Base-by-base conservation (phyloP, 2,888 invertebrate genomes). In the Gonocerus acuteangulatus region DNA sequence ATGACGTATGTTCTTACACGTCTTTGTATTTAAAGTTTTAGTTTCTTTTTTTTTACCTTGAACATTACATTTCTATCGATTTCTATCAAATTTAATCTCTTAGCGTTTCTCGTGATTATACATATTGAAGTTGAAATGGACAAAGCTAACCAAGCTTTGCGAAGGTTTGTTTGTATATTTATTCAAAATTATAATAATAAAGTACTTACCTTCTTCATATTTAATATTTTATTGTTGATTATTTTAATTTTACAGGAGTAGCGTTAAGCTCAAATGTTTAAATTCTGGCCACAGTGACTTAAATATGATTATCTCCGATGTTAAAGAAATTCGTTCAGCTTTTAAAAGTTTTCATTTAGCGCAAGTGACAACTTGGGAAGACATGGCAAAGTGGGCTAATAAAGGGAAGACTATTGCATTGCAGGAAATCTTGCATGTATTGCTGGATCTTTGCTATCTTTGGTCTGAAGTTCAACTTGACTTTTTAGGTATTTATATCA, bases 391-490 rank as follows among this genome's bases (percentile, higher is more conserved):
- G 67, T 78, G 78, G 78, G 74, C 77, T 49, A 70, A 72, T 15
- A 72, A 71, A 67, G 75, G 75, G 68, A 75, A 76, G 66, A 77
- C 77, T 67, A 68, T 75, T 66, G 76, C 76, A 4, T 71, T 78
- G 52, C 74, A 75, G 70, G 76, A 77, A 69, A 73, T 75, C 2
- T 74, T 75, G 65, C 71, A 72, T 52, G 74, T 76, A 57, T 68
- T 78, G 18, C 71, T 73, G 19, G 77, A 78, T 62, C 70, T 78
- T 16, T 74, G 74, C 62, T 65, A 72, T n/a, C 67, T 77, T 45
- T 78, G 77, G 77, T 73, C 74, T 18, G 77, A 77, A 67, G 75
- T 74, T 22, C 77, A 78, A 67, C 72, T 71, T 60, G 76, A 76
- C 65, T 77, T 78, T 68, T 71, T 74, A 49, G 76, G 77, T 77